These are phyloP conservation scores for Globodera rostochiensis DNA, from an alignment of 1,140 invertebrate genomes.

Conservation along the genomic window DNA sequence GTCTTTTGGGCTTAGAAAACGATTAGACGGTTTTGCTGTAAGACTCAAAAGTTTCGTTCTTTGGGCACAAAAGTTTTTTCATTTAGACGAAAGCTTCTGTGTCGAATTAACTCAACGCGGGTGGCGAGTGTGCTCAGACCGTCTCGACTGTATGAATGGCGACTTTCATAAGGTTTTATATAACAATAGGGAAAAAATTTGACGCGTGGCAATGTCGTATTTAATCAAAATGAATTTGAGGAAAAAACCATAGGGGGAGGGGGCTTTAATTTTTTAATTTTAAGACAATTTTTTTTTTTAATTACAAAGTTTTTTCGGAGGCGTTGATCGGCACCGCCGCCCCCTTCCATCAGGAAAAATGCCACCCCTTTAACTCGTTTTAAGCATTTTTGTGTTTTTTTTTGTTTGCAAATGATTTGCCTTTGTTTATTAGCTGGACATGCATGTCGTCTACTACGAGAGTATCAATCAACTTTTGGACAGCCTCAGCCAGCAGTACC, in stretches of 20 bases:
- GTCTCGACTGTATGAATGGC: conserved; percentile 48
- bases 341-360: too few species aligned
- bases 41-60: too few species aligned
- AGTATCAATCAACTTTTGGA: conserved; percentile 40
- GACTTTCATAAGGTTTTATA: conserved; percentile 41
- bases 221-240: too few species aligned
- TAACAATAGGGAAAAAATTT: not conserved
- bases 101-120: conserved; percentile 46
- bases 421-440: conserved; percentile 26
- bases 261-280: too few species aligned
- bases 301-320: too few species aligned
- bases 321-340: too few species aligned
- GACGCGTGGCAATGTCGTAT: too few species aligned
- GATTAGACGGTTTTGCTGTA: not conserved
- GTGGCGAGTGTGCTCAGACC: conserved; percentile 49
- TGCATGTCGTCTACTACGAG: conserved; percentile 33
- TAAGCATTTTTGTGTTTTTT: too few species aligned
- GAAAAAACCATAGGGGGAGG: too few species aligned
- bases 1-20: too few species aligned
- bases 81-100: conserved; percentile 44
- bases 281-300: too few species aligned
- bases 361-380: too few species aligned
- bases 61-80: not conserved
- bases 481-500: conserved; percentile 24
- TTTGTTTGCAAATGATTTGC: not conserved